phyloP scores from a whole-genome alignment of 2,888 invertebrate species.

The Xylophagus ater region DNA sequence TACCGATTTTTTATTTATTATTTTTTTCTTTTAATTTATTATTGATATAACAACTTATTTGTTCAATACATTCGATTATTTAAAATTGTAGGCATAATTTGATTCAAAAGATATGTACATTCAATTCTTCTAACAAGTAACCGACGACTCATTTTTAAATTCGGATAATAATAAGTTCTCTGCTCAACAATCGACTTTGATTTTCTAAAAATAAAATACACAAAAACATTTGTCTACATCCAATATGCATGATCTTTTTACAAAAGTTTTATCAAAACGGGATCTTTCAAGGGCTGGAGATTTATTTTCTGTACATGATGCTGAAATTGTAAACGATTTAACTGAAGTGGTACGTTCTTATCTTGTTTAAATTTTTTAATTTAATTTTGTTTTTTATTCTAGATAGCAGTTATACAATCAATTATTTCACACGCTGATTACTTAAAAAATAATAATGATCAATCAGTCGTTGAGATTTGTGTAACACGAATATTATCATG shows the following conservation, averaged over 20 bases:
- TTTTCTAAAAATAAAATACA: too few relatives aligned
- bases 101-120: too few relatives aligned
- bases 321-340: constrained; percentile 72
- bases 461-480: constrained; percentile 91
- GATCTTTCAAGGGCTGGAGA: constrained; percentile 86
- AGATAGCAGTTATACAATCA: constrained; percentile 63
- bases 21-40: too few relatives aligned
- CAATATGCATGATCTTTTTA: constrained; percentile 83
- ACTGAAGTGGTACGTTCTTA: constrained; percentile 61
- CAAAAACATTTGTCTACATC: background rate
- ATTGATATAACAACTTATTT: too few relatives aligned
- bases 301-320: constrained; percentile 78
- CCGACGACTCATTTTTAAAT: too few relatives aligned
- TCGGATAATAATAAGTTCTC: too few relatives aligned
- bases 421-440: constrained; percentile 78
- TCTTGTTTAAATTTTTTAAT: constrained; percentile 6
- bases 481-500: constrained; percentile 84
- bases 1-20: too few relatives aligned
- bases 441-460: constrained; percentile 77
- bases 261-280: constrained; percentile 78
- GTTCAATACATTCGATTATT: too few relatives aligned
- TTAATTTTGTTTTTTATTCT: constrained; percentile 23
- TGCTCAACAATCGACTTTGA: too few relatives aligned
- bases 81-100: too few relatives aligned
- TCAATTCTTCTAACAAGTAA: too few relatives aligned